phyloP scores from a whole-genome alignment of 2,797 vertebrate genomes.

The Ctenosaura bakeri region DNA sequence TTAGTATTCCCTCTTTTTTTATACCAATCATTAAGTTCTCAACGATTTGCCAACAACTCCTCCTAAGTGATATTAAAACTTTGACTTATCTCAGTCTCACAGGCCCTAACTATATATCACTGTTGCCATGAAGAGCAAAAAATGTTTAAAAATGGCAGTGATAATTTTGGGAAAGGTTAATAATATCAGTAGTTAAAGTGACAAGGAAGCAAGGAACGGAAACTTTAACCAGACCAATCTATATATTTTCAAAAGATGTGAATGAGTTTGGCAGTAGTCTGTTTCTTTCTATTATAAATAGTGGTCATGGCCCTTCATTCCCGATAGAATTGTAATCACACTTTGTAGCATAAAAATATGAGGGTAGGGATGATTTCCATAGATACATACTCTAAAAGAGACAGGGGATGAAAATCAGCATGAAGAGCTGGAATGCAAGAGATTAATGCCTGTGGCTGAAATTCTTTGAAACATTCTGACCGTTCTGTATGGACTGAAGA shows the following conservation, averaged over 20 bases:
- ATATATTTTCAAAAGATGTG: conserved; percentile 44
- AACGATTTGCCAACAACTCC: too few relatives aligned
- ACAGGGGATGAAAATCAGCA: conserved; percentile 33
- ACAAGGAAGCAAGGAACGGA: conserved; percentile 37
- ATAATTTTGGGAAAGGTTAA: conserved; percentile 48
- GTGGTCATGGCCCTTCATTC: background rate
- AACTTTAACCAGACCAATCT: conserved; percentile 51
- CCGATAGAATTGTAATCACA: conserved; percentile 22
- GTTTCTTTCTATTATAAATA: conserved; percentile 25
- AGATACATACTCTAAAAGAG: conserved; percentile 23
- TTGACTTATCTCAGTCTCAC: conserved; percentile 50
- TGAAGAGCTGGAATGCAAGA: conserved; percentile 44
- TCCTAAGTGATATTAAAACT: conserved; percentile 35
- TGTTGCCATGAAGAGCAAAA: conserved; percentile 24
- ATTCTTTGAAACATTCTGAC: conserved; percentile 9
- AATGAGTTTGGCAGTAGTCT: conserved; percentile 45
- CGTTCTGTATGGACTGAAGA: conserved; percentile 43
- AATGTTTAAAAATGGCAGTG: background rate
- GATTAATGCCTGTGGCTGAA: background rate
- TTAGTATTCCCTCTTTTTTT: too few relatives aligned
- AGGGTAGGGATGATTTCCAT: conserved; percentile 36
- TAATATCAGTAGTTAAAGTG: conserved; percentile 29
- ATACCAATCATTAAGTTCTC: too few relatives aligned
- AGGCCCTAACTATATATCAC: conserved; percentile 6
- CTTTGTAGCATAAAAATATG: conserved; percentile 29